A percentile compares a stretch with the other conserved stretches of the same genome.
phyloP scores from a whole-genome alignment of 2,113 vertebrate genomes.

The Cisticola juncidis region DNA sequence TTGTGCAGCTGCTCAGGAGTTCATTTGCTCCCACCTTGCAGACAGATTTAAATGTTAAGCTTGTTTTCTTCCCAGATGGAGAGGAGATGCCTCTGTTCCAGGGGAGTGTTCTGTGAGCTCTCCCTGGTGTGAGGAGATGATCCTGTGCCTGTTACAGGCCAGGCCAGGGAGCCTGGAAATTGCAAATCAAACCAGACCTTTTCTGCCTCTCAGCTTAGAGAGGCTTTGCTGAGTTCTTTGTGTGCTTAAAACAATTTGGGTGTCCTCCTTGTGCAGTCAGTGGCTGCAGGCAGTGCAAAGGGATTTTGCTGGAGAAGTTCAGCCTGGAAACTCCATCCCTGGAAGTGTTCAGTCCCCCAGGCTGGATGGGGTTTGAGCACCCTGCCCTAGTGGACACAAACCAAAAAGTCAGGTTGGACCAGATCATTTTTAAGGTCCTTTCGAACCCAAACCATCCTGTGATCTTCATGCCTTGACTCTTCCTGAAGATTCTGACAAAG shows the following conservation, averaged over 20 bases:
- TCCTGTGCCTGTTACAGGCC: neutral
- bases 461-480: neutral
- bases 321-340: neutral
- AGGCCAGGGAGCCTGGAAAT: neutral
- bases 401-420: rapidly evolving
- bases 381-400: neutral
- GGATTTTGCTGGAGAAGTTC: neutral
- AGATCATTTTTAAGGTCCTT: neutral
- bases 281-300: neutral
- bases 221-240: neutral
- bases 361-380: neutral
- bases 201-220: neutral
- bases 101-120: neutral
- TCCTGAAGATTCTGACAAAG: neutral
- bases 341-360: neutral
- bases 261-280: neutral
- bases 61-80: constrained; percentile 22
- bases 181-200: neutral
- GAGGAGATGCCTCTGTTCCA: neutral
- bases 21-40: constrained; percentile 3
- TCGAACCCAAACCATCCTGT: neutral
- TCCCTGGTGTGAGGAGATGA: neutral
- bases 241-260: neutral
- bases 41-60: constrained; percentile 25
- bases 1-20: neutral